phyloP scores from a whole-genome alignment of 1,140 invertebrate species.

The Mactra quadrangularis region DNA sequence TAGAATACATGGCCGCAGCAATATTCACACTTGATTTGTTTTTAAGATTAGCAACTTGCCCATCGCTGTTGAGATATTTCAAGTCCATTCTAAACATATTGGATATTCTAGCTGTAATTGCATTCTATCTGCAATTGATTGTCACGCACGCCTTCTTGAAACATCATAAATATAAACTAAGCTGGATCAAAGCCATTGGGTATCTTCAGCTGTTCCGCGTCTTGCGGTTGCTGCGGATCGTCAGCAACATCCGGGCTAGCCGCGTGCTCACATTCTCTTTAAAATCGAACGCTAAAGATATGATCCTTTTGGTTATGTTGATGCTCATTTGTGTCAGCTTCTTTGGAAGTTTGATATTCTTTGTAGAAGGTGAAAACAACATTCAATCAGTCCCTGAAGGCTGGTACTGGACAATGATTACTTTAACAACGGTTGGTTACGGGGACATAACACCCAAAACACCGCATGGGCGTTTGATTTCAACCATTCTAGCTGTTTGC shows the following conservation, averaged over 20 bases:
- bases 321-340: conserved; percentile 67
- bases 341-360: conserved; percentile 70
- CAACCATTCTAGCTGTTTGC: conserved; percentile 92
- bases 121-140: conserved; percentile 25
- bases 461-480: conserved; percentile 85
- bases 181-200: conserved; percentile 57
- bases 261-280: conserved; percentile 95
- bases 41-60: conserved; percentile 31
- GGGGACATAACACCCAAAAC: conserved; percentile 90
- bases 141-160: conserved; percentile 6
- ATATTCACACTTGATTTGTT: conserved; percentile 49
- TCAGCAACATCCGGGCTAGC: conserved; percentile 86
- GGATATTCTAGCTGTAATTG: conserved; percentile 48
- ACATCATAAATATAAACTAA: conserved; percentile 4
- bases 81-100: conserved; percentile 27
- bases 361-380: conserved; percentile 84
- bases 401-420: conserved; percentile 94
- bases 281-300: conserved; percentile 65
- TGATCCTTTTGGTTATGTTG: conserved; percentile 68
- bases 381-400: conserved; percentile 93
- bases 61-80: conserved; percentile 6
- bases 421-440: conserved; percentile 99
- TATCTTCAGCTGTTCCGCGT: conserved; percentile 99
- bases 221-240: conserved; percentile 97
- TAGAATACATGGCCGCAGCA: conserved; percentile 7